Percentiles rank a stretch among this genome's conserved stretches.
phyloP scores from a whole-genome alignment of 2,113 vertebrate species.

The Platysteira castanea region DNA sequence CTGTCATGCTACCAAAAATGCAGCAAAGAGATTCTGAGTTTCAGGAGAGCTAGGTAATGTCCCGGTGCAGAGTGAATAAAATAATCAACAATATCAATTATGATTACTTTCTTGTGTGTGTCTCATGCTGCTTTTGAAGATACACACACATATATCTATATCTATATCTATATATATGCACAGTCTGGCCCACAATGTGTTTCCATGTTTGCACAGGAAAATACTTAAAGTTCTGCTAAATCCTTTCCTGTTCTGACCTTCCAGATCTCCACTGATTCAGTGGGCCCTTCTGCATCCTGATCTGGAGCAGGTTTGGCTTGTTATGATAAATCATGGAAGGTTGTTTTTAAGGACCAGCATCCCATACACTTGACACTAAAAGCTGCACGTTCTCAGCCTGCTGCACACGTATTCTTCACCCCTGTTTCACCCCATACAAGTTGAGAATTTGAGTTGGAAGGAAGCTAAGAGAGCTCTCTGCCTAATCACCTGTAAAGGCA shows the following conservation, averaged over 20 bases:
- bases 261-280: background rate
- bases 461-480: background rate
- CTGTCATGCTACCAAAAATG: background rate
- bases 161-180: too few relatives aligned
- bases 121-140: background rate
- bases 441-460: background rate
- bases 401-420: background rate
- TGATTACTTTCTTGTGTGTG: background rate
- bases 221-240: background rate
- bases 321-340: background rate
- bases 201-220: background rate
- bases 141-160: background rate
- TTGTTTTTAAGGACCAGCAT: background rate
- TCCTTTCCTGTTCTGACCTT: background rate
- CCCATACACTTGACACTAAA: background rate
- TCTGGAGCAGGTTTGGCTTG: background rate
- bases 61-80: background rate
- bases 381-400: background rate
- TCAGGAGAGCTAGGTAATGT: background rate
- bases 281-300: background rate
- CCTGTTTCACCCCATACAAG: background rate
- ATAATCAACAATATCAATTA: background rate
- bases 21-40: background rate
- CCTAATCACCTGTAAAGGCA: background rate
- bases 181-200: background rate